Evolutionary conservation across 2,113 vertebrate species (phyloP), one percentile per base, ranked within the genome.

Genomic region (Pelecanoides urinatrix): DNA sequence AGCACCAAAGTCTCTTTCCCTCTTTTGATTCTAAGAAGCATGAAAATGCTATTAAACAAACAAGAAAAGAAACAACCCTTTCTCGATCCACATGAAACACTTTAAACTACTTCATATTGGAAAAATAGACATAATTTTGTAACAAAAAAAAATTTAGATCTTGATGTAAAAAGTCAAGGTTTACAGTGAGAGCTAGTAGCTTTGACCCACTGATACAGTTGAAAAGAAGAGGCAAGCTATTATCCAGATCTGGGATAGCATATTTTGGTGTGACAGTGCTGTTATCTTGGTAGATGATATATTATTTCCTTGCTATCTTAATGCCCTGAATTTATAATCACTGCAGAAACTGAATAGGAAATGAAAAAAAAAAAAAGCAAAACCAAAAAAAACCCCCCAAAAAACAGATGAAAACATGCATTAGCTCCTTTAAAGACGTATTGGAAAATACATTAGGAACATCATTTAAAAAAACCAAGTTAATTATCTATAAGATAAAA

Each of bases 401-500:
- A 1, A 2, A 81, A 3, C 38, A 82, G 36, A 83, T 45, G n/a
- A 83, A 86, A 67, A 47, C 16, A 62, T 34, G 15, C n/a, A 81
- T 38, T n/a, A 77, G n/a, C 3, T 81, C 29, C 44, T 70, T 75
- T 89, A 76, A 93, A 94, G 52, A 86, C 44, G 21, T 67, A 71
- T 23, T 84, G 76, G 19, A 80, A 85, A 88, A 86, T 49, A 55
- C 13, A 92, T 79, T 59, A 83, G 8, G 23, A 94, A 52, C 25
- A 21, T 32, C 7, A 75, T 83, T 50, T 10, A 52, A 71, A 84
- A 82, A 53, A 67, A 58, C 45, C 22, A 81, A 80, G 30, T 73
- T 95, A 91, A 95, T 93, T 92, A 76, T 62, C n/a, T 93, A 26
- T 36, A 90, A 56, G n/a, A 91, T 59, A 44, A 65, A 63, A 96